Conservation (phyloP, 2,797 vertebrate genomes). For the Sebastes cheni region DNA sequence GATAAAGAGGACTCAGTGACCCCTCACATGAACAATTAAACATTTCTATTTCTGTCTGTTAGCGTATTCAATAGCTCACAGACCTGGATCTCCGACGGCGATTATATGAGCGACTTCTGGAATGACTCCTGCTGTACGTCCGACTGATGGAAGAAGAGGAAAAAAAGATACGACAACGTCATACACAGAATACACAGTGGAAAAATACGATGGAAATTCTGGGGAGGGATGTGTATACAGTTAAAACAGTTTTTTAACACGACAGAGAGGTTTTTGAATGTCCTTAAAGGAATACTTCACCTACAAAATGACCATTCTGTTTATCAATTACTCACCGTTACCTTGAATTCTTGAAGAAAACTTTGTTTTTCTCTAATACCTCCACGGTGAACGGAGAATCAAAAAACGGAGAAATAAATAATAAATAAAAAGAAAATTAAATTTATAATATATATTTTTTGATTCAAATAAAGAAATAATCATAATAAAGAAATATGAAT, state of each 20-base stretch:
- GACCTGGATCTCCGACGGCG: conserved; percentile 91
- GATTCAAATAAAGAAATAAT: no score
- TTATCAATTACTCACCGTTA: no score
- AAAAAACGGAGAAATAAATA: no score
- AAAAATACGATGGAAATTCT: not conserved
- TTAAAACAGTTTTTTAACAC: not conserved
- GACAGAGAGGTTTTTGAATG: no score
- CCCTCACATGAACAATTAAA: not conserved
- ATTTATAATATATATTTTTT: no score
- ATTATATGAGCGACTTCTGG: conserved; percentile 88
- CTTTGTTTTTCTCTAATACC: no score
- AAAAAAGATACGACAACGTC: not conserved
- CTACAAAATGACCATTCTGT: no score
- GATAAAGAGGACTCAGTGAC: not conserved
- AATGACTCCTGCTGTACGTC: conserved; percentile 90
- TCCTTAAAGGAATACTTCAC: no score
- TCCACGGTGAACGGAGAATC: no score
- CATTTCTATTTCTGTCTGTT: not conserved
- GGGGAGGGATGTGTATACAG: not conserved
- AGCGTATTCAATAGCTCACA: not conserved
- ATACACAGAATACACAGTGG: not conserved
- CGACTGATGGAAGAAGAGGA: conserved; percentile 71
- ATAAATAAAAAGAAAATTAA: no score
- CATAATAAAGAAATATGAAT: no score
- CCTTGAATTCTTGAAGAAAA: no score